These are phyloP conservation scores for Parapristionchus giblindavisi DNA, from an alignment of 2,888 invertebrate species.

Conservation along the genomic window DNA sequence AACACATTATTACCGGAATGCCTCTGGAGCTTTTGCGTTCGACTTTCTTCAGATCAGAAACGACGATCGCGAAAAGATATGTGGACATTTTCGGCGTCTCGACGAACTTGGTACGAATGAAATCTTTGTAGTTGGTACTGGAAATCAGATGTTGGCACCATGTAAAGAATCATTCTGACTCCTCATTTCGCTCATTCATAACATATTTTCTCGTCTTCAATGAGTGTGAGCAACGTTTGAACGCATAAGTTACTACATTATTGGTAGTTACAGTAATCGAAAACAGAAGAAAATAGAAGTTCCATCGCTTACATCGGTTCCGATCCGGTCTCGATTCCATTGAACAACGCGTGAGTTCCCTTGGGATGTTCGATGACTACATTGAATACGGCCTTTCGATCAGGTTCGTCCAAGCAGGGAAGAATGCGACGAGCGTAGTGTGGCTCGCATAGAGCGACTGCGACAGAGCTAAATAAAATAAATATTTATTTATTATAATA, in stretches of 20 bases:
- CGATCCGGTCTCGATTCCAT: constrained; percentile 41
- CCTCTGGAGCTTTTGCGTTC: constrained; percentile 76
- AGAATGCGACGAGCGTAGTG: constrained; percentile 40
- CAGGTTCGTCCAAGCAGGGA: constrained; percentile 49
- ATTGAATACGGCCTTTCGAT: constrained; percentile 36
- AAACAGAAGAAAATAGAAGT: neutral
- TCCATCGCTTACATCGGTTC: constrained; percentile 31
- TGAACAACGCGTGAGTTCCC: constrained; percentile 41
- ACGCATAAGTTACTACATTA: neutral
- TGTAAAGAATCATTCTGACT: neutral
- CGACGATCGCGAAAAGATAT: constrained; percentile 85
- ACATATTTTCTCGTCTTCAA: neutral
- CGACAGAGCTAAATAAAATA: constrained; percentile 35
- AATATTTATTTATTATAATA: neutral
- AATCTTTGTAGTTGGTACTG: neutral
- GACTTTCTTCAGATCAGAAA: constrained; percentile 81
- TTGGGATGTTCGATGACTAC: constrained; percentile 44
- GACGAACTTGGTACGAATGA: constrained; percentile 73
- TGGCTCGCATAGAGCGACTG: constrained; percentile 41
- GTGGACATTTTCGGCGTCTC: constrained; percentile 80
- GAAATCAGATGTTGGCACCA: no score
- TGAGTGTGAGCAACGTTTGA: neutral
- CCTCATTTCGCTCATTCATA: neutral
- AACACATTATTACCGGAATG: constrained; percentile 76
- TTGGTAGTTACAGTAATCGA: neutral